Evolutionary conservation across 2,888 invertebrate genomes (phyloP).

Genomic region (Drymonia ruficornis): DNA sequence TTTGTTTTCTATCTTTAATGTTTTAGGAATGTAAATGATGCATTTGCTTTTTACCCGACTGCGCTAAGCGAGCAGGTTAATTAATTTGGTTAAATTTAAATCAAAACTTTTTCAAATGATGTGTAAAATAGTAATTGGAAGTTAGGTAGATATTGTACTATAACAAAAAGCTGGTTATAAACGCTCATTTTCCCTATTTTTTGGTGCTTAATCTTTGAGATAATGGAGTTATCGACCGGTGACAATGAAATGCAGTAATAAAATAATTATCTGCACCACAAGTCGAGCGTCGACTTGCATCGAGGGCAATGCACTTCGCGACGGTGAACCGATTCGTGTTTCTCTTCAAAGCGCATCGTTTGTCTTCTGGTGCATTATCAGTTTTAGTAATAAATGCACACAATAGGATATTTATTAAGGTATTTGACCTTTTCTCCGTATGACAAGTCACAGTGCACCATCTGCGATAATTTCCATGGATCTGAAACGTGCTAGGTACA

Average conservation of each 20-base stretch:
- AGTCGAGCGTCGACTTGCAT: conserved; percentile 51
- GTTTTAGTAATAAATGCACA: conserved; percentile 48
- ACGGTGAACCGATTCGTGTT: conserved; percentile 61
- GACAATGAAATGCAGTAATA: conserved; percentile 52
- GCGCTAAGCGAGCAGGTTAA: no score
- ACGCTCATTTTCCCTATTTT: conserved; percentile 9
- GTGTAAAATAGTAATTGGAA: no score
- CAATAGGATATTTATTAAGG: conserved; percentile 50
- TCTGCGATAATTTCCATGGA: conserved; percentile 22
- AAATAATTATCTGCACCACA: conserved; percentile 50
- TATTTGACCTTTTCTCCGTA: conserved; percentile 39
- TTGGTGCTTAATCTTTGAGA: conserved; percentile 25
- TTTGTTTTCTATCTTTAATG: conserved; percentile 3
- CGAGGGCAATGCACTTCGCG: conserved; percentile 58
- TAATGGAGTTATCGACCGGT: conserved; percentile 39
- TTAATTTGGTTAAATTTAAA: no score
- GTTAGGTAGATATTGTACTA: no score
- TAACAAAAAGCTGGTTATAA: background rate
- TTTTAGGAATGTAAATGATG: background rate
- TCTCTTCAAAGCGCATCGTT: conserved; percentile 55
- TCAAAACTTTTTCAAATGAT: no score
- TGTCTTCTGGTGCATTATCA: conserved; percentile 54
- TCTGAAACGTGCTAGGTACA: conserved; percentile 16
- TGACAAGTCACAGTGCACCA: conserved; percentile 27
- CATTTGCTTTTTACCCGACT: no score